Evolutionary conservation across 2,888 invertebrate species (phyloP).

Genomic region (Ophioninae sp.): DNA sequence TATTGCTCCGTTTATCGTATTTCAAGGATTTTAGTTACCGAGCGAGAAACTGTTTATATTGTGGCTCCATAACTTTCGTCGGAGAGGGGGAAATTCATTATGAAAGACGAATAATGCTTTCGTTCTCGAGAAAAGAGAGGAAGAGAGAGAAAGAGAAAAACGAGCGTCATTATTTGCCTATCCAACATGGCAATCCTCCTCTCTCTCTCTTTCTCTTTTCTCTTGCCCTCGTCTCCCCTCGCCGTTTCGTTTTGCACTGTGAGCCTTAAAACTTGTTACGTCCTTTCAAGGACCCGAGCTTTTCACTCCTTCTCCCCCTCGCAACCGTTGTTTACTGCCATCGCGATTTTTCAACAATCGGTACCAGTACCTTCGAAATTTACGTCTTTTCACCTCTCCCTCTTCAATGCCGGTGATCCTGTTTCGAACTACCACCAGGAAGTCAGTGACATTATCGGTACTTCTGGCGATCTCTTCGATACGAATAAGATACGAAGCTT

Average conservation of each 20-base stretch:
- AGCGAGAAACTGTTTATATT: slow-evolving; percentile 36
- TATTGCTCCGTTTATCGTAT: slow-evolving; percentile 58
- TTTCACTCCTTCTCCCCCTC: neutral
- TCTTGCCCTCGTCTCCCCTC: neutral
- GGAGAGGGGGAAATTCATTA: neutral
- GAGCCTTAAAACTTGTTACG: slow-evolving; percentile 17
- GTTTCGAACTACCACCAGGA: slow-evolving; percentile 27
- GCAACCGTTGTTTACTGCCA: slow-evolving; percentile 7
- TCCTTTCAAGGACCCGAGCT: slow-evolving; percentile 11
- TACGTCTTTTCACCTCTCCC: slow-evolving; percentile 19
- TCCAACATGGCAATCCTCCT: neutral
- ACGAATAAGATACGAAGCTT: slow-evolving; percentile 24
- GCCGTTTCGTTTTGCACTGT: neutral
- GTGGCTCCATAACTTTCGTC: slow-evolving; percentile 36
- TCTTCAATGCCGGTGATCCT: slow-evolving; percentile 20
- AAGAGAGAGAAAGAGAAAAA: neutral
- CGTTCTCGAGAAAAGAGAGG: neutral
- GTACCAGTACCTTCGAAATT: slow-evolving; percentile 21
- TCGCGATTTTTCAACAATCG: slow-evolving; percentile 30
- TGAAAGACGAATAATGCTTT: slow-evolving; percentile 17
- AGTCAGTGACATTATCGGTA: slow-evolving; percentile 29
- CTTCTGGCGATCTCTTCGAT: slow-evolving; percentile 22
- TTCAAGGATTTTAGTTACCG: slow-evolving; percentile 62
- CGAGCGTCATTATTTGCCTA: no score
- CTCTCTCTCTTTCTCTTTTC: neutral